phyloP scores from a whole-genome alignment of 2,797 vertebrate species.

The Hoplostethus atlanticus region DNA sequence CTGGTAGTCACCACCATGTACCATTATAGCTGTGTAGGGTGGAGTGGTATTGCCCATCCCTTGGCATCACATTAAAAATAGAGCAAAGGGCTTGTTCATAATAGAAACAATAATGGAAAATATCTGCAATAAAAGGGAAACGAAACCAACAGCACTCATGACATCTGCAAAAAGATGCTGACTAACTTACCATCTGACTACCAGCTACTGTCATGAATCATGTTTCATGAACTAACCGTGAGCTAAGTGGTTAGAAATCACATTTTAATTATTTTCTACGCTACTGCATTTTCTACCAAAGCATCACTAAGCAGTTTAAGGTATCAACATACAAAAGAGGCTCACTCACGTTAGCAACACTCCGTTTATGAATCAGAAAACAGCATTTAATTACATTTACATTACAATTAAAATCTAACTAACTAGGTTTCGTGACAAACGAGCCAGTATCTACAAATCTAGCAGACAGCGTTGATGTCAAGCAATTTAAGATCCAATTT shows the following conservation, averaged over 20 bases:
- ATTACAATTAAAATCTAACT: not conserved
- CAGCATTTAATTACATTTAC: too few species aligned
- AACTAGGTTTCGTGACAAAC: not conserved
- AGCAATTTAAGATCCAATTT: accelerated
- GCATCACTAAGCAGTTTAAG: too few species aligned
- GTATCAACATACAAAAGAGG: not conserved
- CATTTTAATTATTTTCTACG: too few species aligned
- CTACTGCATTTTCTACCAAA: too few species aligned
- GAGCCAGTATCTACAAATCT: accelerated
- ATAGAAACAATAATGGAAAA: too few species aligned
- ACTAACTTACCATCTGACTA: conserved; percentile 35
- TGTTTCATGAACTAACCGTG: not conserved
- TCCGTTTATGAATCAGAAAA: not conserved
- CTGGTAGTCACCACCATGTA: too few species aligned
- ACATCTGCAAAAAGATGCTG: conserved; percentile 6
- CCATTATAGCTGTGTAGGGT: too few species aligned
- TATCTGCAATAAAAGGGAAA: conserved; percentile 22
- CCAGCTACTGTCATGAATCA: conserved; percentile 6
- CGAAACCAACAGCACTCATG: conserved; percentile 23
- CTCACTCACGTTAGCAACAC: not conserved
- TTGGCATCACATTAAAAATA: too few species aligned
- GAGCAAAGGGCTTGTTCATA: too few species aligned
- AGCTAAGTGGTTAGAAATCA: not conserved
- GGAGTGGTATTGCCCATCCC: too few species aligned
- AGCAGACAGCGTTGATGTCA: not conserved